Evolutionary conservation across 2,888 invertebrate species (phyloP).

Genomic region (Sarcophaga carnaria): DNA sequence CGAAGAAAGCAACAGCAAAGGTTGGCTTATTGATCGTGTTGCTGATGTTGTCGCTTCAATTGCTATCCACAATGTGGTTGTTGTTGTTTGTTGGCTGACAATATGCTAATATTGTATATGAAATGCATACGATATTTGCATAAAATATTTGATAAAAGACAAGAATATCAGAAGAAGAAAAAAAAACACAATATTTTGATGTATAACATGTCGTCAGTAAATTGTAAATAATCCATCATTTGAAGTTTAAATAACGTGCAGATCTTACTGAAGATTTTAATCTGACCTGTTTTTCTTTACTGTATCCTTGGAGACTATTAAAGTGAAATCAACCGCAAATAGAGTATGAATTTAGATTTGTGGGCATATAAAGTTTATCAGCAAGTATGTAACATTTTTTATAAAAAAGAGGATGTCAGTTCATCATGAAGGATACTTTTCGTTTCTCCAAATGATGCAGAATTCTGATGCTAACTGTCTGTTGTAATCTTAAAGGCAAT

Average conservation of each 20-base stretch:
- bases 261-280: constrained; percentile 47
- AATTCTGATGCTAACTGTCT: too few species aligned
- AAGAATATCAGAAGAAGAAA: background rate
- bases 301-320: constrained; percentile 4
- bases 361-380: too few species aligned
- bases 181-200: constrained; percentile 25
- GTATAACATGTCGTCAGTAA: constrained; percentile 66
- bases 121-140: constrained; percentile 53
- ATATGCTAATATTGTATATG: constrained; percentile 56
- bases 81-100: constrained; percentile 25
- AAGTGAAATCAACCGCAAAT: background rate
- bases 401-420: too few species aligned
- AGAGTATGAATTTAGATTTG: too few species aligned
- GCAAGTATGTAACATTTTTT: too few species aligned
- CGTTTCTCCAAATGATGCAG: too few species aligned
- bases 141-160: constrained; percentile 65
- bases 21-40: constrained; percentile 52
- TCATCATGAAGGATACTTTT: too few species aligned
- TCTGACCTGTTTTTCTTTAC: constrained; percentile 16
- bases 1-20: background rate
- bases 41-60: constrained; percentile 52
- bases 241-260: constrained; percentile 43
- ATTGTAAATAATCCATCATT: constrained; percentile 68
- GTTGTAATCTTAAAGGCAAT: too few species aligned
- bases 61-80: constrained; percentile 20